Evolutionary conservation across 2,113 vertebrate species (phyloP), one percentile per base, ranked within the genome.

Genomic region (Microcebus jonahi): DNA sequence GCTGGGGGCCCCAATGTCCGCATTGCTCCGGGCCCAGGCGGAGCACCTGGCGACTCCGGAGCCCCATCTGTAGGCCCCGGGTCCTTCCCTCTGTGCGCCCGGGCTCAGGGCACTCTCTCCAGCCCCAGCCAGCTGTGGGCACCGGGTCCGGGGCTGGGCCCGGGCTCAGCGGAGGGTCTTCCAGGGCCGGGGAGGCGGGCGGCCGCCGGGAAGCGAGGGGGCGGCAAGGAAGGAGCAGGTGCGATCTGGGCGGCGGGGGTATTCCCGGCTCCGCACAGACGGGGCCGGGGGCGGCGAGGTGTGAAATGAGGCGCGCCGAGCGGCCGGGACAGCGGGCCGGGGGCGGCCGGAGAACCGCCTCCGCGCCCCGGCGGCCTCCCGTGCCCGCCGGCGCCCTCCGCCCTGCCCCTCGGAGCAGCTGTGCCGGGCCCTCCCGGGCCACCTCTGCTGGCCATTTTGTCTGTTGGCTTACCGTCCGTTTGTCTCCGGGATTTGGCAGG

Each of bases 251-350:
- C 97, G 96, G 97, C 87, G 70, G 97, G 97, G 97, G 97, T 97
- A 97, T 98, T 97, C 97, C 97, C 93, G 96, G 98, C 97, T 97
- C 91, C 18, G 96, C 96, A 97, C 98, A 98, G 98, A 98, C 97
- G 96, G 97, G 97, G 95, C 94, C 97, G 98, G 98, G 97, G 98
- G 98, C 95, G 97, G 98, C 97, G 98, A 98, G 97, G 98, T 98
- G 98, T 98, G 98, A 98, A 97, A 97, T 81, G 97, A 97, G 95
- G 93, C 96, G 59, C 82, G 45, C 71, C 0, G 95, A 85, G 96
- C 88, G 83, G 89, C 96, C 31, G 94, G 97, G 97, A 97, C 96
- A 97, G 98, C 89, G 98, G 97, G 97, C 93, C 94, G 97, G 96
- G 98, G 97, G 97, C 96, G 97, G 97, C 65, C 14, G 91, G 3